Percentiles rank a stretch among this genome's conserved stretches.
Evolutionary conservation across 2,113 vertebrate species (phyloP).

Genomic region (Lasiurus cinereus): DNA sequence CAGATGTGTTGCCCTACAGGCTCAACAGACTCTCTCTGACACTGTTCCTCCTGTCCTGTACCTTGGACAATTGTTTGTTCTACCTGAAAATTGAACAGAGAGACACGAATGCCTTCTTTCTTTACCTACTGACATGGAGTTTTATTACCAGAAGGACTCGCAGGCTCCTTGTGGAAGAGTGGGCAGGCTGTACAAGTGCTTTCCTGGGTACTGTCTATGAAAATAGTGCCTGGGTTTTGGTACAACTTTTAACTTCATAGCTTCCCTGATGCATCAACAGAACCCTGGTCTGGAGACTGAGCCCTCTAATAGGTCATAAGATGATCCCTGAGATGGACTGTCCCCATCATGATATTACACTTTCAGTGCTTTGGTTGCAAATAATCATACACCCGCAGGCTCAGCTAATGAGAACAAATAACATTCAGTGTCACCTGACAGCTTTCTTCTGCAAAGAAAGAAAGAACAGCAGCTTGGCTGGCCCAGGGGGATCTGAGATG

Average conservation of each 20-base stretch:
- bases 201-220: constrained; percentile 40
- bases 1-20: constrained; percentile 74
- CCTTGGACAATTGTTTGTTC: constrained; percentile 82
- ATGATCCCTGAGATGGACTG: neutral
- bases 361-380: constrained; percentile 18
- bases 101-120: constrained; percentile 77
- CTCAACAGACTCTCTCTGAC: constrained; percentile 71
- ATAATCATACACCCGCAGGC: constrained; percentile 9
- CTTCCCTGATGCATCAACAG: neutral
- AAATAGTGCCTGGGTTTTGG: constrained; percentile 68
- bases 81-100: constrained; percentile 86
- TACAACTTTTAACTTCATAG: constrained; percentile 51
- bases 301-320: neutral
- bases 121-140: constrained; percentile 74
- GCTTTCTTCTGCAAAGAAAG: constrained; percentile 40
- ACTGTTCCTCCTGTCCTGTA: constrained; percentile 77
- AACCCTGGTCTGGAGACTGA: neutral
- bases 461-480: constrained; percentile 2
- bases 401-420: constrained; percentile 72
- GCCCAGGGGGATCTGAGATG: neutral
- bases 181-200: constrained; percentile 55
- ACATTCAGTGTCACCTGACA: constrained; percentile 45
- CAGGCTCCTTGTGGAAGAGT: constrained; percentile 68
- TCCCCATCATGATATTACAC: neutral
- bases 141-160: constrained; percentile 77